Percentiles rank a stretch among this genome's conserved stretches.
phyloP scores from a whole-genome alignment of 2,113 vertebrate species.

The Eubucco bourcierii region DNA sequence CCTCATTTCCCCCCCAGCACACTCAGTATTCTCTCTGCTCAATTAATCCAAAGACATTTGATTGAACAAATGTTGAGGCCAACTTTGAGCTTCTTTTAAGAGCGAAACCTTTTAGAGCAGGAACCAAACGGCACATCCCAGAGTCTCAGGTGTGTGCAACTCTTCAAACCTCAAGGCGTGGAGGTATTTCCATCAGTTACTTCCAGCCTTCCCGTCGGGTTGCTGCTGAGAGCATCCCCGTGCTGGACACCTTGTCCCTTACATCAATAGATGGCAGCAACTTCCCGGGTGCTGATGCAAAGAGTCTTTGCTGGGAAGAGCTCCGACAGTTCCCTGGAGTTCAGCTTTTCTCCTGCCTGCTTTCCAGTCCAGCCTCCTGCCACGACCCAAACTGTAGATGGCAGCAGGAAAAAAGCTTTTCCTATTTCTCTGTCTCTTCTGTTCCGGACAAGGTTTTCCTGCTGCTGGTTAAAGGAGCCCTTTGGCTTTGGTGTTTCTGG shows the following conservation, averaged over 20 bases:
- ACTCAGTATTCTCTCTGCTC: background rate
- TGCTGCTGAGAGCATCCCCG: background rate
- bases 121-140: fast-evolving
- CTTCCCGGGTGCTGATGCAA: background rate
- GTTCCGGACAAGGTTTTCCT: background rate
- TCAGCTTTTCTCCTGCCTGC: background rate
- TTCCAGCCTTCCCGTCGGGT: background rate
- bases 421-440: background rate
- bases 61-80: background rate
- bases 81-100: background rate
- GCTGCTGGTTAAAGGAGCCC: background rate
- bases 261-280: slow-evolving; percentile 61
- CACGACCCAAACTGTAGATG: slow-evolving; percentile 4
- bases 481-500: background rate
- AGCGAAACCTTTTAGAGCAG: background rate
- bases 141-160: background rate
- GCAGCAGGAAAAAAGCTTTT: slow-evolving; percentile 47
- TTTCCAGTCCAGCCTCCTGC: background rate
- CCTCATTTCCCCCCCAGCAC: background rate
- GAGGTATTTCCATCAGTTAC: fast-evolving
- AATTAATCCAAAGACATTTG: background rate
- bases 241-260: background rate
- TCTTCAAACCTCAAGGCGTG: fast-evolving
- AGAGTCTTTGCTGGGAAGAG: background rate
- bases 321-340: fast-evolving